These are phyloP conservation scores for Amazona vittata DNA, from an alignment of 2,113 vertebrate genomes.

Conservation along the genomic window DNA sequence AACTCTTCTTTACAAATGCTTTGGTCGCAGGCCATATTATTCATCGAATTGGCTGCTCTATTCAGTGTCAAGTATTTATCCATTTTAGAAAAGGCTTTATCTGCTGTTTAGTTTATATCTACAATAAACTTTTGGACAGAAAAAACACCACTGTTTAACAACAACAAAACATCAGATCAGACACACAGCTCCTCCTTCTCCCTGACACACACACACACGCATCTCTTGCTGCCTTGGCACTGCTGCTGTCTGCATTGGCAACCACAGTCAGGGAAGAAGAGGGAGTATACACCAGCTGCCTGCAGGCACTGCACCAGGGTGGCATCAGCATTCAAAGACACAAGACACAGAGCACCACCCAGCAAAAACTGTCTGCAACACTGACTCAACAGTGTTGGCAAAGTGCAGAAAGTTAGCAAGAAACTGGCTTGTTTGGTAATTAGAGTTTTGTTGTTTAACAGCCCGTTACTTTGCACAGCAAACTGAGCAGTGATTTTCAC, in stretches of 20 bases:
- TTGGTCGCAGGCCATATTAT: not conserved
- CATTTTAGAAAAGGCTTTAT: not conserved
- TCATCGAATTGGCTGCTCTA: not conserved
- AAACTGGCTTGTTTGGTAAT: not conserved
- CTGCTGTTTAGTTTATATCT: not conserved
- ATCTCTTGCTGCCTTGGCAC: not conserved
- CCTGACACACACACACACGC: accelerated
- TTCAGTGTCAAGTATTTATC: not conserved
- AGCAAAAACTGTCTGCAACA: not conserved
- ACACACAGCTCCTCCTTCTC: not conserved
- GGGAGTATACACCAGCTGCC: not conserved
- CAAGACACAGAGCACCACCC: not conserved
- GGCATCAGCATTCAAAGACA: not conserved
- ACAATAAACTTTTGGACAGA: not conserved
- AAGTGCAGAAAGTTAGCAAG: not conserved
- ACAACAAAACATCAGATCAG: not conserved
- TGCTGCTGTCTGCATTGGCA: not conserved
- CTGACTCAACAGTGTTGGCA: not conserved
- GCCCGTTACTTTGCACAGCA: not conserved
- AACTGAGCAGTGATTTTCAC: not conserved
- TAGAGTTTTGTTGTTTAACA: not conserved
- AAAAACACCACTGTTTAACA: not conserved
- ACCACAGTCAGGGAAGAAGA: not conserved
- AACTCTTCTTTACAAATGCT: not conserved
- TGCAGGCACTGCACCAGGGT: not conserved